phyloP scores from a whole-genome alignment of 1,140 invertebrate species.

The Trichonephila inaurata region DNA sequence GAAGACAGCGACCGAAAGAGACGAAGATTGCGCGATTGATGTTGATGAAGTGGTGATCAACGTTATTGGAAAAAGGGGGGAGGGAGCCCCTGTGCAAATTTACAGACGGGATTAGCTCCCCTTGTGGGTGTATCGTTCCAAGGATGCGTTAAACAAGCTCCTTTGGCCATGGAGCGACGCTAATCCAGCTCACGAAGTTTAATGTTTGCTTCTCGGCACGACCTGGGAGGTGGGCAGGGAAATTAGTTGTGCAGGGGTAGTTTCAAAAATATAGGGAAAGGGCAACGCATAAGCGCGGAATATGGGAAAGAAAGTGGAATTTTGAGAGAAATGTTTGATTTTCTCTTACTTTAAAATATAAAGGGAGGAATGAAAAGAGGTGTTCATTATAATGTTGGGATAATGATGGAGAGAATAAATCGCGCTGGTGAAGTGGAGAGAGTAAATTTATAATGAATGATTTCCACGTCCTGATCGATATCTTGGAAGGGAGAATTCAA shows the following conservation, averaged over 20 bases:
- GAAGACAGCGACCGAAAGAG: constrained; percentile 56
- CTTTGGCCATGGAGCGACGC: constrained; percentile 2
- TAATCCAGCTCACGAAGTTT: constrained; percentile 62
- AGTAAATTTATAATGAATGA: no score
- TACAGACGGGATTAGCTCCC: constrained; percentile 58
- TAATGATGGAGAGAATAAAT: no score
- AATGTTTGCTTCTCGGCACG: constrained; percentile 45
- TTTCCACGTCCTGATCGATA: no score
- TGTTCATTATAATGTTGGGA: no score
- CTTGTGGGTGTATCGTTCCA: constrained; percentile 66
- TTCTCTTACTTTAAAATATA: no score
- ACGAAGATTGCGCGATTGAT: constrained; percentile 72
- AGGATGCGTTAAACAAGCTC: constrained; percentile 70
- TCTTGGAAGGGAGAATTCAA: no score
- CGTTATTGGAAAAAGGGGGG: constrained; percentile 61
- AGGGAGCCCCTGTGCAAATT: constrained; percentile 50
- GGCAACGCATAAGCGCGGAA: neutral
- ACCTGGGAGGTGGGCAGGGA: neutral
- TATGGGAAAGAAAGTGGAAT: neutral
- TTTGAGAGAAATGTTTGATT: neutral
- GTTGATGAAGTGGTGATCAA: constrained; percentile 74
- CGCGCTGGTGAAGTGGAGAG: no score
- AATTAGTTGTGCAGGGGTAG: constrained; percentile 19
- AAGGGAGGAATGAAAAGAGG: no score
- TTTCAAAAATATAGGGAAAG: neutral